A percentile compares a stretch with the other conserved stretches of the same genome.
phyloP scores from a whole-genome alignment of 2,797 vertebrate genomes.

The Nannoperca australis region DNA sequence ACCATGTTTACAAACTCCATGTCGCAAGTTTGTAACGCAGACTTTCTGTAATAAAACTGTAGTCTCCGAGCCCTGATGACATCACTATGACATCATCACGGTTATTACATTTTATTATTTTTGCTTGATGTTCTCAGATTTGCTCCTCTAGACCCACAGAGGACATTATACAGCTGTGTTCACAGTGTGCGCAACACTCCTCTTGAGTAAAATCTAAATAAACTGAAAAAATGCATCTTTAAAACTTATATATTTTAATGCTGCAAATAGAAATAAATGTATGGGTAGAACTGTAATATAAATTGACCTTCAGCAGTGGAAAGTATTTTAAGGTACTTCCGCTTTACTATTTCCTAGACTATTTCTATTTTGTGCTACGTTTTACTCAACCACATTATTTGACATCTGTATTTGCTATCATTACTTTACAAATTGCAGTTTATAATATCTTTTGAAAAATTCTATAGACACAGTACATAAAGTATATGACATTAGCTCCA shows the following conservation, averaged over 20 bases:
- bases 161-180: neutral
- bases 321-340: neutral
- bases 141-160: neutral
- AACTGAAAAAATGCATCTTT: neutral
- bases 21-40: too few species aligned
- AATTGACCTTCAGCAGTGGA: neutral
- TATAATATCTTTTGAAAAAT: neutral
- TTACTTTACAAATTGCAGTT: neutral
- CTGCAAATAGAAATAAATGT: too few species aligned
- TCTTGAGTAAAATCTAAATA: neutral
- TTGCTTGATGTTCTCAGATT: too few species aligned
- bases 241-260: neutral
- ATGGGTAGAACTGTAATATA: too few species aligned
- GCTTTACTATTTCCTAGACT: neutral
- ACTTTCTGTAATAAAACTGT: neutral
- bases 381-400: neutral
- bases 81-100: constrained; percentile 8
- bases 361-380: neutral
- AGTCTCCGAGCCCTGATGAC: neutral
- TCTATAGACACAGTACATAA: neutral
- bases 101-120: too few species aligned
- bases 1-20: neutral
- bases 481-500: neutral
- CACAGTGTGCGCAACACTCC: neutral
- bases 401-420: neutral